Evolutionary conservation across 2,113 vertebrate genomes (phyloP), one percentile per base, ranked within the genome.

Genomic region (Prinia subflava): DNA sequence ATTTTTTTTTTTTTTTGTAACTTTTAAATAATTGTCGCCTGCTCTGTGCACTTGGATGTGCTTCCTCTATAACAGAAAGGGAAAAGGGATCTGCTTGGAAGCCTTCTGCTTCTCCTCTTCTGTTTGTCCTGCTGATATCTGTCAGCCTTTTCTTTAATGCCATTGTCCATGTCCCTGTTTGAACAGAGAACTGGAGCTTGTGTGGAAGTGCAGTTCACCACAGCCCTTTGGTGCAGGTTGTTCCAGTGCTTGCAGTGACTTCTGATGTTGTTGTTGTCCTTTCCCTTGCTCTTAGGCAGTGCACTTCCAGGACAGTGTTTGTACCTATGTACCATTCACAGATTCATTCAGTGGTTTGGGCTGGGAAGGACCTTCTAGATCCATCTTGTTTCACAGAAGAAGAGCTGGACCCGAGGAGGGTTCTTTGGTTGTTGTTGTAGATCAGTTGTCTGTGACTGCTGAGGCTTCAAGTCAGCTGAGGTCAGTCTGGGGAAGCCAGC

Each of bases 351-450:
- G 31, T 31, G 44, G 4, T 25, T 59, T 59, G 71, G 37, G 44
- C 44, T 50, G 62, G 71, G 11, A 68, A 17, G 44, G 37, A 15
- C 67, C 37, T 52, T 44, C 25, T 25, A 6, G 56, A 25, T 11
- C 4, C 21, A 27, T 31, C 14, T 25, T 18, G 9, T 52, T 31
- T 9, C 10, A 1, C 5, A 15, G 37, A 33, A 15, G 41, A 30
- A 33, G 57, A 67, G 47, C 25, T 78, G 75, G 19, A 53, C 23
- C 19, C 25, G 14, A 35, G 35, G 37, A 47, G 19, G 17, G 23
- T 9, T 5, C 5, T n/a, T 53, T 74, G 50, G 10, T 60, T 0
- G 0, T 42, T 0, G 0, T 10, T 57, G 83, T 15, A 12, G 25
- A 21, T 63, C 23, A 16, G 21, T 19, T 59, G 11, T 67, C 24